phyloP scores from a whole-genome alignment of 2,888 invertebrate genomes.

The Deroplatys truncata region DNA sequence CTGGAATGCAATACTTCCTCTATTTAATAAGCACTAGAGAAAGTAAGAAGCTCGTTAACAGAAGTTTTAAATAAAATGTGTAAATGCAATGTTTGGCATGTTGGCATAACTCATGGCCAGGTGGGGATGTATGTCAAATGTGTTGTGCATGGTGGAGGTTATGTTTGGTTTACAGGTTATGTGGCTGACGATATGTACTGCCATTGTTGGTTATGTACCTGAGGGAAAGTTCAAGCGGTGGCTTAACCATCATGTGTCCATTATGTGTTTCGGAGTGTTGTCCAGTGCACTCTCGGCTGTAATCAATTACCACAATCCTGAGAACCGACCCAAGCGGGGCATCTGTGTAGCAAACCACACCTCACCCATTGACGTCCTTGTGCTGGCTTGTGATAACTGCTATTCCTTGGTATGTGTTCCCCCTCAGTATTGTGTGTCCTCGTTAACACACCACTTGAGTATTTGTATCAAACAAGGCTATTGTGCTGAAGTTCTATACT shows the following conservation, averaged over 20 bases:
- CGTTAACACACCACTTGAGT: not conserved
- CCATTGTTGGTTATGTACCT: slow-evolving; percentile 78
- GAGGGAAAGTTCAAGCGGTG: slow-evolving; percentile 73
- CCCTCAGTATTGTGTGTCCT: not conserved
- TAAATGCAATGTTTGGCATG: not conserved
- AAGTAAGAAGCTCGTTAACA: too few relatives aligned
- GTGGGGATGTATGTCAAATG: not conserved
- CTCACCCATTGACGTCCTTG: slow-evolving; percentile 95
- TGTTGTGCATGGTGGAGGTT: slow-evolving; percentile 6
- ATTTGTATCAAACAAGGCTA: too few relatives aligned
- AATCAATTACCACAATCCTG: slow-evolving; percentile 79
- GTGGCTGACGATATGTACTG: slow-evolving; percentile 83
- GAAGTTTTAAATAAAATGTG: too few relatives aligned
- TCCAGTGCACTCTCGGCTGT: slow-evolving; percentile 89
- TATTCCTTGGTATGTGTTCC: slow-evolving; percentile 87
- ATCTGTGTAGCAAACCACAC: slow-evolving; percentile 99
- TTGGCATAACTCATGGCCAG: too few relatives aligned
- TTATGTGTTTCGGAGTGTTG: slow-evolving; percentile 89
- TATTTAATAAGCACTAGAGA: too few relatives aligned
- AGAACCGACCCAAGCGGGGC: slow-evolving; percentile 77
- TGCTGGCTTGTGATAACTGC: slow-evolving; percentile 94
- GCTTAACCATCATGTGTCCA: slow-evolving; percentile 73
- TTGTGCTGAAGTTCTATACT: too few relatives aligned
- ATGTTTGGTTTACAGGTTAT: slow-evolving; percentile 60
- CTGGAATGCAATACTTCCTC: too few relatives aligned